phyloP scores from a whole-genome alignment of 64 coral and sea anemone species.

The Montipora foliosa region DNA sequence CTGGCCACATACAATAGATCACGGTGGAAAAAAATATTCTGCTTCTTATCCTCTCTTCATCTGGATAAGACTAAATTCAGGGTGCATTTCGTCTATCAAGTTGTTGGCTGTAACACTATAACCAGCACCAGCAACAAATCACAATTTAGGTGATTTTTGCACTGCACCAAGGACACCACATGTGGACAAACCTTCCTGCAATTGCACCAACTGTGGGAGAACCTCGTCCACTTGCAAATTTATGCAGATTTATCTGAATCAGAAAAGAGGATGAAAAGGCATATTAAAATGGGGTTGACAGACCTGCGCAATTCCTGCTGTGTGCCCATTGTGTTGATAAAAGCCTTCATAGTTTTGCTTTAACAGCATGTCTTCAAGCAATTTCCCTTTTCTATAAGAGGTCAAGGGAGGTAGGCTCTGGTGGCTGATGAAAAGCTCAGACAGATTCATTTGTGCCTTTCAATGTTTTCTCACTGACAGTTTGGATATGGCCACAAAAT shows the following conservation, averaged over 20 bases:
- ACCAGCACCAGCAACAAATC: conserved; percentile 21
- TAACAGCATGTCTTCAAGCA: no score
- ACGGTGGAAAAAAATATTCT: no score
- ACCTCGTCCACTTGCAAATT: neutral
- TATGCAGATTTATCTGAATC: conserved; percentile 38
- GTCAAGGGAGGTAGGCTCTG: neutral
- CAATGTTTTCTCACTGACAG: neutral
- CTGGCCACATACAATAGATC: no score
- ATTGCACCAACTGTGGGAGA: conserved; percentile 34
- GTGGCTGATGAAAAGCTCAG: neutral
- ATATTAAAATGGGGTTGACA: no score
- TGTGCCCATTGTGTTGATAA: no score
- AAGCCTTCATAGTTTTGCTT: no score
- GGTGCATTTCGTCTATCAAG: neutral
- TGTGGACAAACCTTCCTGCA: conserved; percentile 26
- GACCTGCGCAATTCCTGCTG: no score
- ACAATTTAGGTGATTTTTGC: conserved; percentile 30
- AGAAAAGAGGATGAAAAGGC: neutral
- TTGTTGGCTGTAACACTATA: neutral
- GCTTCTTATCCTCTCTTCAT: conserved; percentile 41
- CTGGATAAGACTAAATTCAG: conserved; percentile 20
- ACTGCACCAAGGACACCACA: conserved; percentile 56
- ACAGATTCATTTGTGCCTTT: neutral
- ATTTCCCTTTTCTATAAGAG: no score
- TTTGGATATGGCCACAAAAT: neutral